These are phyloP conservation scores for Girardinus metallicus DNA, from an alignment of 2,797 vertebrate species.

Conservation along the genomic window DNA sequence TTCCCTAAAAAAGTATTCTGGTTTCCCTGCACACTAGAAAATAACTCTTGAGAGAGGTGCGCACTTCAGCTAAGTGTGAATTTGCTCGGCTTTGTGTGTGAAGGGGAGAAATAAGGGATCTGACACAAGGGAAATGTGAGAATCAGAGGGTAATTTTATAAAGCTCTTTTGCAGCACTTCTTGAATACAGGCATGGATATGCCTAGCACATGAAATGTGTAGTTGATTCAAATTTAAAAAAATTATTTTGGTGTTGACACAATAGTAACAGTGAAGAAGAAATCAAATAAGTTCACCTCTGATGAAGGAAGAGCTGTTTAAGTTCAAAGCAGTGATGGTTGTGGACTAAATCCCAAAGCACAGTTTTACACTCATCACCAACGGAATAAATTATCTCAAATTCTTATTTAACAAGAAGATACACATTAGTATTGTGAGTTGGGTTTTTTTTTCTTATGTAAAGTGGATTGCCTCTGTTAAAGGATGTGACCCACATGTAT, in stretches of 20 bases:
- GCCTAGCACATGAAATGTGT: slow-evolving; percentile 21
- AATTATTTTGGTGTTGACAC: slow-evolving; percentile 25
- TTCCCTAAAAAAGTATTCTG: slow-evolving; percentile 33
- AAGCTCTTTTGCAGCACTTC: slow-evolving; percentile 43
- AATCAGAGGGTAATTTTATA: slow-evolving; percentile 47
- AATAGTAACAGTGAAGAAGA: slow-evolving; percentile 14
- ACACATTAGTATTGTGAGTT: background rate
- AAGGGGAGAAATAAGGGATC: slow-evolving; percentile 46
- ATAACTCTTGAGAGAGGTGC: slow-evolving; percentile 49
- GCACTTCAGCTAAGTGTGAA: slow-evolving; percentile 59
- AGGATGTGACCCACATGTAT: slow-evolving; percentile 17
- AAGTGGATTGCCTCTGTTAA: background rate
- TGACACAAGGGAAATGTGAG: slow-evolving; percentile 42
- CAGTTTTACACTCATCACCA: background rate
- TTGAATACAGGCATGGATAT: slow-evolving; percentile 21
- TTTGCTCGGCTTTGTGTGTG: slow-evolving; percentile 47
- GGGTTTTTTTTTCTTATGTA: background rate
- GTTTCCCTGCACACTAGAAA: slow-evolving; percentile 42
- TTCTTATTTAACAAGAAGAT: background rate
- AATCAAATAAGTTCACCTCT: background rate
- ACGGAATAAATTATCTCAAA: background rate
- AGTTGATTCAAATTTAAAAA: slow-evolving; percentile 14
- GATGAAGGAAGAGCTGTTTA: background rate
- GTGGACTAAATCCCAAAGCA: background rate
- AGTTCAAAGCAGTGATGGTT: background rate